These are phyloP conservation scores for Agonopterix heracliana DNA, from an alignment of 2,888 invertebrate species.

Conservation along the genomic window DNA sequence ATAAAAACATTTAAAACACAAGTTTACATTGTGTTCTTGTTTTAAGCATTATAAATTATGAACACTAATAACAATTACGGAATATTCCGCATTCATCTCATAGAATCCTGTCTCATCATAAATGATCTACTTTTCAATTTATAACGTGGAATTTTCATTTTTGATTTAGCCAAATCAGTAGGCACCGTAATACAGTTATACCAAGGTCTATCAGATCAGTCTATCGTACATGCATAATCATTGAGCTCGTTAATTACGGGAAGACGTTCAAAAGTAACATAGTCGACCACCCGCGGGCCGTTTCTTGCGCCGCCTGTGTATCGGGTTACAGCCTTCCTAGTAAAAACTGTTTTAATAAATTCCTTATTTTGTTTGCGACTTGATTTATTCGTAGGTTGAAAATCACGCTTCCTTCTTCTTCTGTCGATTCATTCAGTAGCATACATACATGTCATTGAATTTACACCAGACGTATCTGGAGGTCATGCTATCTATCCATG, in stretches of 20 bases:
- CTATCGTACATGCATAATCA: slow-evolving; percentile 26
- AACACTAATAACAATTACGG: too few relatives aligned
- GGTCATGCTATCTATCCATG: too few relatives aligned
- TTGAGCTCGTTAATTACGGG: slow-evolving; percentile 41
- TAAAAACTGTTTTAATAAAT: slow-evolving; percentile 21
- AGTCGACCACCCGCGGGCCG: slow-evolving; percentile 52
- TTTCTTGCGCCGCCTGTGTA: slow-evolving; percentile 41
- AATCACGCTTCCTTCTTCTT: too few relatives aligned
- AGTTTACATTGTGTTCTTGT: too few relatives aligned
- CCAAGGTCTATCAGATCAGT: slow-evolving; percentile 23
- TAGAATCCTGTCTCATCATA: too few relatives aligned
- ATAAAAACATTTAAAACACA: too few relatives aligned
- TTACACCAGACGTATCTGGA: too few relatives aligned
- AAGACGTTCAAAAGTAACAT: slow-evolving; percentile 27
- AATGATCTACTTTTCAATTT: too few relatives aligned
- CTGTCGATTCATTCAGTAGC: too few relatives aligned
- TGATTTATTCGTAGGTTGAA: slow-evolving; percentile 2
- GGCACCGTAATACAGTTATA: background rate
- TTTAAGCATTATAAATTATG: too few relatives aligned
- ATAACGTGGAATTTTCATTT: background rate
- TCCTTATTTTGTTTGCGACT: slow-evolving; percentile 11
- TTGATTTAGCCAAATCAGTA: background rate
- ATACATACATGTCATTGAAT: too few relatives aligned
- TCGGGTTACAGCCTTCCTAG: slow-evolving; percentile 45
- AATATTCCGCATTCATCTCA: too few relatives aligned